Conservation (phyloP, 1,140 invertebrate species). For the Penaeus vannamei region DNA sequence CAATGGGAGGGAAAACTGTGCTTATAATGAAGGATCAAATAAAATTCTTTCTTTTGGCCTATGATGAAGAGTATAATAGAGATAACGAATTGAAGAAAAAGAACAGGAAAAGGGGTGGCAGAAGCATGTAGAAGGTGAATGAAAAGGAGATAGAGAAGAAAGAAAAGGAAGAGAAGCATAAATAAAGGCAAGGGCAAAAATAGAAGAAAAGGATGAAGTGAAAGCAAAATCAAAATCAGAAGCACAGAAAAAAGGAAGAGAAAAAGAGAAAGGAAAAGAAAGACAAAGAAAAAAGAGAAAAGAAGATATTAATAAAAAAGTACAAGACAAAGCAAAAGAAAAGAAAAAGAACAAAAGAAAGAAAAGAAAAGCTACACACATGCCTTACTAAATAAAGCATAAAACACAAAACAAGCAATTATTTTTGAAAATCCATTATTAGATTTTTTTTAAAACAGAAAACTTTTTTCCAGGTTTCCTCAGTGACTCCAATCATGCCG, state of each 20-base stretch:
- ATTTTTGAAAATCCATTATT: too few relatives aligned
- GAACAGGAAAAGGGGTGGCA: neutral
- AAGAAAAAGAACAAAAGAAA: too few relatives aligned
- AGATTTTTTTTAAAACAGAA: too few relatives aligned
- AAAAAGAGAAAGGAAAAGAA: too few relatives aligned
- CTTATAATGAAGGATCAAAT: neutral
- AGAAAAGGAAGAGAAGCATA: neutral
- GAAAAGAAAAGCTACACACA: too few relatives aligned
- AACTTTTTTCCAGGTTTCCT: too few relatives aligned
- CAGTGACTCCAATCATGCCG: too few relatives aligned
- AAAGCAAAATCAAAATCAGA: conserved; percentile 6
- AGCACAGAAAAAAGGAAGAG: neutral
- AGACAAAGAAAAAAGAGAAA: too few relatives aligned
- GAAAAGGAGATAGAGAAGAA: conserved; percentile 24
- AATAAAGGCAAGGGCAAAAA: neutral
- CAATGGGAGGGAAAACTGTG: neutral
- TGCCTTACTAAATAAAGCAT: too few relatives aligned
- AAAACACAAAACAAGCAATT: too few relatives aligned
- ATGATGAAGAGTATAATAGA: neutral
- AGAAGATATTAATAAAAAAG: too few relatives aligned
- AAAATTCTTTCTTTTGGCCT: neutral
- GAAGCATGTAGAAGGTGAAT: neutral
- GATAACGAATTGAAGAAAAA: neutral
- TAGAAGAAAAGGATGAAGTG: neutral
- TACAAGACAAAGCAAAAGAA: too few relatives aligned